Conservation (phyloP, 1,140 invertebrate genomes). For the Lamellibrachia luymesi region DNA sequence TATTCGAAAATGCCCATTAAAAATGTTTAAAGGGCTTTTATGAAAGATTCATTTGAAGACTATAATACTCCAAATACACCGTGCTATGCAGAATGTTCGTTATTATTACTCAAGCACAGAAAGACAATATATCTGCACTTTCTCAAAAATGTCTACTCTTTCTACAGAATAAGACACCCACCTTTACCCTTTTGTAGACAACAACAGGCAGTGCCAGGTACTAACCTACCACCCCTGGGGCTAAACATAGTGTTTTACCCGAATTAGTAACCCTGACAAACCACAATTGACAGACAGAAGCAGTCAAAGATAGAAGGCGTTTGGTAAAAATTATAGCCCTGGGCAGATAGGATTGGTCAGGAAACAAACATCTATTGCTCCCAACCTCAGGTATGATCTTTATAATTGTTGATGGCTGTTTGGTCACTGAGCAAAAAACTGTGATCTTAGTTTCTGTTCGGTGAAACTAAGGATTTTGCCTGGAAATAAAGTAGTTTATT, state of each 20-base stretch:
- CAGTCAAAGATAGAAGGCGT: not conserved
- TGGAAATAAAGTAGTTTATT: not conserved
- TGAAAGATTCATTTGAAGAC: too few species aligned
- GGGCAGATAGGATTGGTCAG: not conserved
- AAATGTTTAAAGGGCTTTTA: too few species aligned
- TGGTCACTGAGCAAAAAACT: not conserved
- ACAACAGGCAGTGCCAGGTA: not conserved
- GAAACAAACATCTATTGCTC: not conserved
- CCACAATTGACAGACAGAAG: not conserved
- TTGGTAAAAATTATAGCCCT: not conserved
- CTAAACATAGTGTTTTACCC: not conserved
- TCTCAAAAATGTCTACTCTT: not conserved
- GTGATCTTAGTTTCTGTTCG: not conserved
- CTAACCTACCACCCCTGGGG: not conserved
- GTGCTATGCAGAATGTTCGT: too few species aligned
- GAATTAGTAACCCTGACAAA: not conserved
- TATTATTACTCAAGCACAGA: not conserved
- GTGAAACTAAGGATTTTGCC: not conserved
- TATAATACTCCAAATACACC: too few species aligned
- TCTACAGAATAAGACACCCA: not conserved
- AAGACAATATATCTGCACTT: not conserved
- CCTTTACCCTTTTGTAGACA: not conserved
- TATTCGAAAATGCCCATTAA: too few species aligned
- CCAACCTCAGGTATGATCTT: not conserved
- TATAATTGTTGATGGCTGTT: not conserved